Evolutionary conservation across 1,140 invertebrate genomes (phyloP), one percentile per base, ranked within the genome.

Genomic region (Protaetia brevitarsis): DNA sequence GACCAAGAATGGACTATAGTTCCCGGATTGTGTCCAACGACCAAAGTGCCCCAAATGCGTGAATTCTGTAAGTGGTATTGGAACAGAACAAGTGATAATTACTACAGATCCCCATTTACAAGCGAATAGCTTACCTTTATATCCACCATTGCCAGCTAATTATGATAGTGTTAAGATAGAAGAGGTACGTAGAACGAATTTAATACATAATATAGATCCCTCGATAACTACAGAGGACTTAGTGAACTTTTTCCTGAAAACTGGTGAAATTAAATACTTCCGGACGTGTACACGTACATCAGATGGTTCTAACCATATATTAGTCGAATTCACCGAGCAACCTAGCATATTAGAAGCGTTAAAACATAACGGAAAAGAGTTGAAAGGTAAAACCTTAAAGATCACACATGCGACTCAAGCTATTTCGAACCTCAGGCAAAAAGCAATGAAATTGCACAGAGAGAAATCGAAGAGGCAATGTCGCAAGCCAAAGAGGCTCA

Each of bases 381-480:
- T 94, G 56, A 86, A 88, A 65, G 88, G 88, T 8, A 83, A 84
- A 68, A 76, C 79, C 8, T 77, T 87, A 4, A 83, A 90, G 83
- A 84, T 98, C 8, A 89, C 88, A 68, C 96, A 98, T 81, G 91
- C 96, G 0, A 95, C 89, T 28, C 90, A 93, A 77, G 88, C 91
- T 2, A 97, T 98, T 62, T 86, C 88, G 0, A 97, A 97, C 76
- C 96, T 2, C 94, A 94, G 78, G 90, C 93, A 0, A 97, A 97
- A 79, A 95, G 90, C 67, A 96, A 96, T 78, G 94, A 97, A 78
- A 94, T 93, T 3, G 94, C 94, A 0, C 94, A 96, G 73, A 86
- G 92, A 57, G 95, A 98, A 82, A 97, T 98, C 51, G 95, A 98
- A 75, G 96, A 97, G 77, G 95, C 95, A 0, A 96, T 98, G 95